phyloP scores from a whole-genome alignment of 2,888 invertebrate genomes.

The Nasonia oneida region DNA sequence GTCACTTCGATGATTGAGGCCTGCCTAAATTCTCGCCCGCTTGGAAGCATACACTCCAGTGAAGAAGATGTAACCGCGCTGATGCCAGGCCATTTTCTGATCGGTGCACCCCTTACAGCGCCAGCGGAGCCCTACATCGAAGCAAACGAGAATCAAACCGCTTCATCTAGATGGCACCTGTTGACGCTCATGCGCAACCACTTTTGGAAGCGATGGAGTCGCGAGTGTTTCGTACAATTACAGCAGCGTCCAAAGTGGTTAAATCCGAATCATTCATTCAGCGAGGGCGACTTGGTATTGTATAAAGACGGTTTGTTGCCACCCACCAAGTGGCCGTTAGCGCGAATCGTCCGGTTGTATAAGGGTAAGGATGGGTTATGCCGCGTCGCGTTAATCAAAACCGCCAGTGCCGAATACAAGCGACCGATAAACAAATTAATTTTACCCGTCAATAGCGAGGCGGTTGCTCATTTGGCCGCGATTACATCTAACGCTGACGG shows the following conservation, averaged over 20 bases:
- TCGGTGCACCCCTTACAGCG: no score
- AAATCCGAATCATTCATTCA: neutral
- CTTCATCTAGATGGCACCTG: neutral
- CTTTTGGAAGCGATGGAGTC: neutral
- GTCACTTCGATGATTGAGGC: no score
- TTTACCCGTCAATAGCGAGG: neutral
- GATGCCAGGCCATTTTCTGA: no score
- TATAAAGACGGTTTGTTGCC: neutral
- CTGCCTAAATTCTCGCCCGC: no score
- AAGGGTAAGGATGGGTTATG: neutral
- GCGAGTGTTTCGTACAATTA: neutral
- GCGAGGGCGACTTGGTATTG: neutral
- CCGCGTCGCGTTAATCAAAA: neutral
- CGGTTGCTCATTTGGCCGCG: neutral
- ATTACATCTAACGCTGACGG: no score
- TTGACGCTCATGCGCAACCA: neutral
- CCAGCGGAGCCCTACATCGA: no score
- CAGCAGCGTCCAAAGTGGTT: slow-evolving; percentile 10
- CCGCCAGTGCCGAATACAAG: neutral
- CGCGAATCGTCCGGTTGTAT: neutral
- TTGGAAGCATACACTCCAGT: no score
- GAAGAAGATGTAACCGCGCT: no score
- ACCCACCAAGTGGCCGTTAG: neutral
- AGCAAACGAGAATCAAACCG: no score
- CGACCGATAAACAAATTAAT: slow-evolving; percentile 5